Evolutionary conservation across 2,888 invertebrate genomes (phyloP).

Genomic region (Nomada ferruginata): DNA sequence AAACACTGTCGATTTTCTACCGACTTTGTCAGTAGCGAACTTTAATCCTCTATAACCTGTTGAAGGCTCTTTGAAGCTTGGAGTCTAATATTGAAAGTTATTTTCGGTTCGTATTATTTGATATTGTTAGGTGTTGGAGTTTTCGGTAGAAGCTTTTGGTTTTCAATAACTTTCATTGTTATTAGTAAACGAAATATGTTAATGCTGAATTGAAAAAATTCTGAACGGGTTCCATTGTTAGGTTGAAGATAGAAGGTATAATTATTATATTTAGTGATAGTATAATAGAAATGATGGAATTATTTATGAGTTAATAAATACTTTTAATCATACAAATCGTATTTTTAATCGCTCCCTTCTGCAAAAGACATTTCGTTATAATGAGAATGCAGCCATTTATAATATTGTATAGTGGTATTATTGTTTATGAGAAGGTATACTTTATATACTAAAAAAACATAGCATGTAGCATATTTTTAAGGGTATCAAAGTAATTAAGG

Average conservation of each 20-base stretch:
- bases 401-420: neutral
- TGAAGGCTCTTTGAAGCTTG: neutral
- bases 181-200: too few relatives aligned
- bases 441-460: neutral
- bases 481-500: neutral
- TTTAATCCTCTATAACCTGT: constrained; percentile 38
- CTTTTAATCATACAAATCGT: too few relatives aligned
- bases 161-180: too few relatives aligned
- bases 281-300: too few relatives aligned
- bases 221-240: too few relatives aligned
- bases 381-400: neutral
- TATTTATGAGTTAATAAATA: too few relatives aligned
- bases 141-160: too few relatives aligned
- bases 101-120: neutral
- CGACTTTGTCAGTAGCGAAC: neutral
- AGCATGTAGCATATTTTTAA: neutral
- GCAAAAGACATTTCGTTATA: neutral
- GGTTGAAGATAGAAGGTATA: too few relatives aligned
- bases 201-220: too few relatives aligned
- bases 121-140: too few relatives aligned
- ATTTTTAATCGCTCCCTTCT: neutral
- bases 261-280: too few relatives aligned
- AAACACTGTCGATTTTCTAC: neutral
- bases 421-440: neutral
- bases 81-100: neutral